Evolutionary conservation across 2,797 vertebrate genomes (phyloP), one percentile per base, ranked within the genome.

Genomic region (Triplophysa bombifrons): DNA sequence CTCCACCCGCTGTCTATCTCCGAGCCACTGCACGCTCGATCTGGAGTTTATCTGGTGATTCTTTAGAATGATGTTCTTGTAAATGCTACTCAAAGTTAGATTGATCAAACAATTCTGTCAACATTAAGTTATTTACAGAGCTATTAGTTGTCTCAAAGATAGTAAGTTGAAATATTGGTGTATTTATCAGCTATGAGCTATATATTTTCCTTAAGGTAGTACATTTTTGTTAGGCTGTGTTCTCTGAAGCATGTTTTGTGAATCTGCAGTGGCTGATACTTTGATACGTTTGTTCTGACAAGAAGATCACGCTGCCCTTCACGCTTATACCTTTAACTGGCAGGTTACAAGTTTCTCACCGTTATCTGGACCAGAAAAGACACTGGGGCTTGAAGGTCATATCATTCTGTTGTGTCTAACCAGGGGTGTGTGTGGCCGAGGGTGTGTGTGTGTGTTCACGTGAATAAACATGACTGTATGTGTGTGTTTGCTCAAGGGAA

Each of bases 321-420:
- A 70, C 68, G 61, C 74, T 85, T 85, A 87, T 90, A 84, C 86
- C 55, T 58, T 51, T 61, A 64, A 61, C 65, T 84, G 84, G 82
- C 83, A 84, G 82, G 74, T 79, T 72, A 85, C 72, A 72, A 76
- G 85, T 76, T 84, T 80, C 87, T 77, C 82, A 88, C 90, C 86
- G 83, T 90, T 86, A 87, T 85, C 86, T 85, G 85, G 61, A 80
- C 80, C 80, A 88, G 70, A 55, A 85, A 86, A 88, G 86, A 89
- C 86, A 74, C 53, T 63, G 78, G 63, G 78, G 85, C 83, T 88
- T 90, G 90, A 92, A 93, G 90, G 92, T 93, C 88, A 51, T 22
- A 72, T 60, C 17, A 4, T 79, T 86, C 78, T 53, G 80, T 80
- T 84, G 86, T 85, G 76, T 87, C 84, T 90, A 89, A 89, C 91